These are phyloP conservation scores for Sorex fumeus DNA, from an alignment of 2,113 vertebrate genomes.

Conservation along the genomic window DNA sequence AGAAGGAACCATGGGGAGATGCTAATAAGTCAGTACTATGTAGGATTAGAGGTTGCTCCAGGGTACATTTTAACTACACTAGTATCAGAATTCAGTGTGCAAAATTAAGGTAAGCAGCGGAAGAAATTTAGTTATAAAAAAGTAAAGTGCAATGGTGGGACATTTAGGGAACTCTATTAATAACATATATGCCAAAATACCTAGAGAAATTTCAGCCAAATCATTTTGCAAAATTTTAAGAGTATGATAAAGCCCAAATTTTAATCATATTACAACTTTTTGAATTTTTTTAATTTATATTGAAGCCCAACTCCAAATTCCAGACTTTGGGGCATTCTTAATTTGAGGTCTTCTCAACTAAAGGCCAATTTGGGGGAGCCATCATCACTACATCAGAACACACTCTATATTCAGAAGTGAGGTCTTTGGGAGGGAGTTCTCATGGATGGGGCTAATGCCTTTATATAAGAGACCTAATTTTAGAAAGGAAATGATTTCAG, in stretches of 20 bases:
- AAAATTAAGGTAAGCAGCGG: background rate
- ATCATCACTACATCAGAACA: too few species aligned
- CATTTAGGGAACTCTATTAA: background rate
- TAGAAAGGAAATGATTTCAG: too few species aligned
- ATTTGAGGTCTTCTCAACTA: too few species aligned
- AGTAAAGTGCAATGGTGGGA: background rate
- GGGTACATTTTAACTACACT: background rate
- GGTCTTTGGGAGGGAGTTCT: too few species aligned
- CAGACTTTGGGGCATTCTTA: too few species aligned
- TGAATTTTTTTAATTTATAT: too few species aligned
- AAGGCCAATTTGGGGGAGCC: too few species aligned
- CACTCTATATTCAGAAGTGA: too few species aligned
- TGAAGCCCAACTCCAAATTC: too few species aligned
- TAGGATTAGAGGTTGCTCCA: background rate
- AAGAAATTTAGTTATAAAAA: background rate
- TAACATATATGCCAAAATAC: background rate
- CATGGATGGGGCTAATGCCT: too few species aligned
- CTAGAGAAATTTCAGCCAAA: background rate
- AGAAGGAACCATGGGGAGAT: too few species aligned
- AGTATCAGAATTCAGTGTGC: background rate
- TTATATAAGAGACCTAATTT: too few species aligned
- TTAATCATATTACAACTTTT: background rate
- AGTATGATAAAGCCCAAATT: background rate
- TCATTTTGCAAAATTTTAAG: constrained; percentile 1
- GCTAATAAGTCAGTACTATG: background rate